A percentile compares a stretch with the other conserved stretches of the same genome.
Conservation (phyloP, 53 echinoderm and acorn worm genomes). For the Patiria pectinifera region DNA sequence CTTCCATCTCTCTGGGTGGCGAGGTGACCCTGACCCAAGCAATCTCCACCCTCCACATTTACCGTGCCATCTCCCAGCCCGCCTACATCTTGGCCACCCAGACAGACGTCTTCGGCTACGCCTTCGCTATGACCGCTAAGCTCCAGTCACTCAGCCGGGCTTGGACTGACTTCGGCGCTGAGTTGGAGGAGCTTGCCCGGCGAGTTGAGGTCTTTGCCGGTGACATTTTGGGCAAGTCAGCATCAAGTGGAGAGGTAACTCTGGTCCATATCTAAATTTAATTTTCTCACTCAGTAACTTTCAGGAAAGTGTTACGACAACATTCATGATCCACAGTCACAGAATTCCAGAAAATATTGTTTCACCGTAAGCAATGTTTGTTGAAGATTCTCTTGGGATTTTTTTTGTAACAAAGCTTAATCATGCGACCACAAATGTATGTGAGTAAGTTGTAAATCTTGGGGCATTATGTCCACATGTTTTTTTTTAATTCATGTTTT, state of each 20-base stretch:
- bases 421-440: no score
- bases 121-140: slow-evolving; percentile 29
- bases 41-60: slow-evolving; percentile 34
- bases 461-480: no score
- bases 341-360: no score
- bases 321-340: no score
- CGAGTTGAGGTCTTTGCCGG: slow-evolving; percentile 42
- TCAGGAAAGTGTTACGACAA: no score
- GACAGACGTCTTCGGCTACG: slow-evolving; percentile 46
- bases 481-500: no score
- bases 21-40: slow-evolving; percentile 51
- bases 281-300: no score
- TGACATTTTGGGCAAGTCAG: slow-evolving; percentile 35
- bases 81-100: slow-evolving; percentile 49
- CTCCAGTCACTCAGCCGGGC: background rate
- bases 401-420: no score
- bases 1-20: slow-evolving; percentile 21
- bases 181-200: slow-evolving; percentile 28
- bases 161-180: slow-evolving; percentile 44
- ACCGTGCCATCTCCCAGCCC: slow-evolving; percentile 51
- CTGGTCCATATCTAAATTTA: background rate
- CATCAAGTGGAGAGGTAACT: slow-evolving; percentile 39
- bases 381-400: no score
- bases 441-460: no score
- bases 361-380: no score